phyloP scores from a whole-genome alignment of 2,113 vertebrate genomes.

The Tragulus kanchil region DNA sequence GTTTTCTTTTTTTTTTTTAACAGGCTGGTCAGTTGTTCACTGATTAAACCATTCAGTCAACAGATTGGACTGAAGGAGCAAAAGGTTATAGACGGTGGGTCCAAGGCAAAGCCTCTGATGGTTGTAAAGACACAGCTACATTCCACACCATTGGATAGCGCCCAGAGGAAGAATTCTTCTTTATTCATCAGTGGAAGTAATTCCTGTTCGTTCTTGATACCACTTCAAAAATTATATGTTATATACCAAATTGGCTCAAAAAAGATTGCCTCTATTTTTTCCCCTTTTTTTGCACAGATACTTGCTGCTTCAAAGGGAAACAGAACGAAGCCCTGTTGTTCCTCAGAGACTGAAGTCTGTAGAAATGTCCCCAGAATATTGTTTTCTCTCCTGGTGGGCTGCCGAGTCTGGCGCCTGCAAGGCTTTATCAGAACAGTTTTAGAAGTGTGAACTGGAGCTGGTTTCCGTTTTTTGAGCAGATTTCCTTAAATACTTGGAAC shows the following conservation, averaged over 20 bases:
- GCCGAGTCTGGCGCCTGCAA: conserved; percentile 57
- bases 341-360: conserved; percentile 6
- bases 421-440: conserved; percentile 72
- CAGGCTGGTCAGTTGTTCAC: not conserved
- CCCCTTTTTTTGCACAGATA: not conserved
- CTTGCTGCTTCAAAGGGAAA: not conserved
- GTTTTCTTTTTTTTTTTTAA: not conserved
- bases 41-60: not conserved
- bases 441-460: conserved; percentile 71
- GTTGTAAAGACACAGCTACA: not conserved
- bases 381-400: conserved; percentile 56
- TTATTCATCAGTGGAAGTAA: not conserved
- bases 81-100: not conserved
- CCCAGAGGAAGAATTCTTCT: not conserved
- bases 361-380: conserved; percentile 52
- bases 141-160: not conserved
- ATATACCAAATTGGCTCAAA: not conserved
- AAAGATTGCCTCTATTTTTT: not conserved
- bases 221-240: conserved; percentile 16
- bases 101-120: too few species aligned
- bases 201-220: conserved; percentile 2
- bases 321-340: not conserved
- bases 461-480: conserved; percentile 62
- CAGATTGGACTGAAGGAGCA: not conserved
- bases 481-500: conserved; percentile 72